Evolutionary conservation across 2,888 invertebrate genomes (phyloP), one percentile per base, ranked within the genome.

Genomic region (Vandiemenella viatica): DNA sequence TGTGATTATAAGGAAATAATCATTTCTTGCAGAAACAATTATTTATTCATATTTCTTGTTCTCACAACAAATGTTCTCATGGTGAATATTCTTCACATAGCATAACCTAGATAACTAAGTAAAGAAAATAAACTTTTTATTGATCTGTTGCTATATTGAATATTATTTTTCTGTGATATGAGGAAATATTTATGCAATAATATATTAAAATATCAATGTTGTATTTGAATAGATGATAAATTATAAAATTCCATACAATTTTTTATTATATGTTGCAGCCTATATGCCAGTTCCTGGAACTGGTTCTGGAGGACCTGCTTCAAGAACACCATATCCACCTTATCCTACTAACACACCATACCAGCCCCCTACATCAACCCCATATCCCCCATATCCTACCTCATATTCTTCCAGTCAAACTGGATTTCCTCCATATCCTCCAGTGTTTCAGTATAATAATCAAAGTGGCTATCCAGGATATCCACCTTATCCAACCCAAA

Each of bases 331-430:
- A 67, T 71, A 67, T 68, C 70, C 41, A 23, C 58, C 58, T 65
- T 70, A 56, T 67, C 72, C 54, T 59, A 67, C 48, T 67, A 67
- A n/a, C 71, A 70, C 55, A 67, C 69, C 19, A 65, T 64, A 56
- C 70, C 70, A 52, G 68, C 26, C 26, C 37, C 64, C 13, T 57
- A 61, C 41, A 16, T 54, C 40, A 43, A 45, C 47, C 5, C 20
- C n/a, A 22, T 55, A 51, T 45, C 55, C 68, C 47, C 72, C 74
- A 13, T 77, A 74, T 60, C 75, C 77, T 19, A 20, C 69, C 67
- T 42, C 72, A 64, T 47, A 52, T 43, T 10, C 63, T 63, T 61
- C 45, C 54, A 23, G 22, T 51, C 40, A n/a, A n/a, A n/a, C n/a
- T n/a, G n/a, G n/a, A n/a, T 44, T 43, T 22, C 48, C 50, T 8